These are phyloP conservation scores for Manis javanica DNA, from an alignment of 2,797 vertebrate species.

Conservation along the genomic window DNA sequence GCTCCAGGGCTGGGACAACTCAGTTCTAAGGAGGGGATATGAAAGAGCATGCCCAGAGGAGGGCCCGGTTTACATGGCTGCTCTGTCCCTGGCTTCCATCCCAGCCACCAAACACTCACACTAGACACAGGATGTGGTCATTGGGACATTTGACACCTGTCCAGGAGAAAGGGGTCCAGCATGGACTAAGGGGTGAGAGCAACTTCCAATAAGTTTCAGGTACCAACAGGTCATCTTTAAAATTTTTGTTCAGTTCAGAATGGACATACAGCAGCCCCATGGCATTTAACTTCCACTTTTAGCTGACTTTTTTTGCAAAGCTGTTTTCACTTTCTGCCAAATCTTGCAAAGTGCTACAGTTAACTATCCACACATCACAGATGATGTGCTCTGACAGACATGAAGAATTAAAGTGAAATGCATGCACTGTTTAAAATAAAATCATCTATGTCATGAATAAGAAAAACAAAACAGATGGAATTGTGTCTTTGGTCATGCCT, in stretches of 20 bases:
- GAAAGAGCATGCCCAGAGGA: background rate
- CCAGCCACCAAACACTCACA: background rate
- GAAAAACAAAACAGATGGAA: conserved; percentile 86
- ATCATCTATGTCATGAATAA: conserved; percentile 83
- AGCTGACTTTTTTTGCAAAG: conserved; percentile 62
- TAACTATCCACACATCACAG: conserved; percentile 77
- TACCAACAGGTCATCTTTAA: background rate
- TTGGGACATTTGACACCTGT: background rate
- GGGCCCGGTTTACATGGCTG: background rate
- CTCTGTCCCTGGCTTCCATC: background rate
- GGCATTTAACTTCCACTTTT: background rate
- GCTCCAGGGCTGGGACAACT: background rate
- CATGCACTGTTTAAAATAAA: conserved; percentile 83
- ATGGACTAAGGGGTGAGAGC: background rate
- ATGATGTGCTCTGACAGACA: conserved; percentile 85
- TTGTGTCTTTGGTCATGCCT: conserved; percentile 83
- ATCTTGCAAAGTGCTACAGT: conserved; percentile 63
- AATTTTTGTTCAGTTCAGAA: background rate
- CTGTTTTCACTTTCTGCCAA: conserved; percentile 83
- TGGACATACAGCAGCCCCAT: background rate
- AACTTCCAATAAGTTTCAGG: background rate
- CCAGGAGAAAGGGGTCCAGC: background rate
- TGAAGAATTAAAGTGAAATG: conserved; percentile 84
- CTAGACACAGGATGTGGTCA: background rate
- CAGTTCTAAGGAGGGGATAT: background rate